Percentiles rank a stretch among this genome's conserved stretches.
Evolutionary conservation across 1,140 invertebrate genomes (phyloP).

Genomic region (Lysiphlebus fabarum): DNA sequence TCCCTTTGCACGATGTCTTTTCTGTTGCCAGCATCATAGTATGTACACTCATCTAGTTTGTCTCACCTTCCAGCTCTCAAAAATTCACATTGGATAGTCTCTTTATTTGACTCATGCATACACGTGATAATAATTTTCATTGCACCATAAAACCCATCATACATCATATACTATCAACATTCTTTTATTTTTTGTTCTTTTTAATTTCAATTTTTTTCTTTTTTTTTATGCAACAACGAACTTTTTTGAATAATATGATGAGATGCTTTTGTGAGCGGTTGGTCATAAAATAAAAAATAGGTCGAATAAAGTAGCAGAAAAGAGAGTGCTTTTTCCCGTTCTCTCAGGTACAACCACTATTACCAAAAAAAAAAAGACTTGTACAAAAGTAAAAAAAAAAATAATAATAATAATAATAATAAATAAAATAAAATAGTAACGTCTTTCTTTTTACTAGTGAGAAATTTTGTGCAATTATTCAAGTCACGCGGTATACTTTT

Average conservation of each 20-base stretch:
- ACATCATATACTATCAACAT: too few relatives aligned
- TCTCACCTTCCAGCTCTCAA: too few relatives aligned
- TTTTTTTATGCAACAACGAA: constrained; percentile 15
- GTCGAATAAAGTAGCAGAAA: constrained; percentile 23
- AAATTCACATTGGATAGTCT: too few relatives aligned
- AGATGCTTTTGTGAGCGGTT: constrained; percentile 14
- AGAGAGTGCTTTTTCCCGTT: constrained; percentile 39
- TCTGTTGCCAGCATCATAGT: too few relatives aligned
- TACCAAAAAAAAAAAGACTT: constrained; percentile 28
- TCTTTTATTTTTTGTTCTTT: constrained; percentile 11
- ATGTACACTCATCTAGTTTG: too few relatives aligned
- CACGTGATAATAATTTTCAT: background rate
- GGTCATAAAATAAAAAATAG: background rate
- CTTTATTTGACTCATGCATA: background rate
- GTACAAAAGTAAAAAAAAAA: constrained; percentile 21
- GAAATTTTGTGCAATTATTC: constrained; percentile 16
- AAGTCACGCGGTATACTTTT: constrained; percentile 13
- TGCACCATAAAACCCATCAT: too few relatives aligned
- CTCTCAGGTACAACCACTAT: constrained; percentile 17
- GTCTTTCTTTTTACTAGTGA: constrained; percentile 15
- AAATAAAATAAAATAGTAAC: constrained; percentile 14
- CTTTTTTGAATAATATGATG: constrained; percentile 9
- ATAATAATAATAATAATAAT: background rate
- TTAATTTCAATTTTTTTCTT: constrained; percentile 13
- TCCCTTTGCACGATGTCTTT: too few relatives aligned